Evolutionary conservation across 2,888 invertebrate genomes (phyloP), one percentile per base, ranked within the genome.

Genomic region (Drosophila falleni): DNA sequence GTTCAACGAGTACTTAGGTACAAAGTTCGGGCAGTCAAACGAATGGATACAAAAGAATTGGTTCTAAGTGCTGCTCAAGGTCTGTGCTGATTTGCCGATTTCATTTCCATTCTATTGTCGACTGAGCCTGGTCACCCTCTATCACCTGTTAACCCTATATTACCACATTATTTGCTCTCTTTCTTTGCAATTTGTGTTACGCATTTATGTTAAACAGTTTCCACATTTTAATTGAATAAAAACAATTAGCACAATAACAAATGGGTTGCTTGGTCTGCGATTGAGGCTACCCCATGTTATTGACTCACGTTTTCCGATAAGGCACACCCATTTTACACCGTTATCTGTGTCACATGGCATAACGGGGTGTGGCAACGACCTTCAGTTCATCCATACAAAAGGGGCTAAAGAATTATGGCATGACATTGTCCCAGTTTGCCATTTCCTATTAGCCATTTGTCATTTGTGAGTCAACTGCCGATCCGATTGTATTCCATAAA

Each of bases 31-130:
- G 13, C 42, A 33, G 56, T 47, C 51, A 29, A 69, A 15, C 54
- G 46, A 73, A 69, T 58, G 65, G 44, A 70, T 37, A 67, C 68
- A 61, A 68, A 51, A 69, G 66, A 70, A 72, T 58, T 56, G 67
- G 61, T 54, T 64, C 64, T 72, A 76, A 87, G 73, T 75, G 68
- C 71, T 68, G 26, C 64, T 63, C 87, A 84, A 84, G 89, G 84
- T 89, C 71, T 67, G 54, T 64, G 58, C 71, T 50, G 59, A 66
- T 71, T 80, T 53, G 59, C 61, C 42, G 54, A 68, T 65, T 68
- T 71, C 63, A 39, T 47, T 61, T 53, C 46, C 55, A 60, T 50
- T 29, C 35, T 31, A 33, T 23, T 62, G 54, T 29, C 44, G 44
- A 10, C 53, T 33, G 47, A 37, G 33, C 9, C 26, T 41, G 46